Evolutionary conservation across 2,797 vertebrate genomes (phyloP), one percentile per base, ranked within the genome.

Genomic region (Lemur catta): DNA sequence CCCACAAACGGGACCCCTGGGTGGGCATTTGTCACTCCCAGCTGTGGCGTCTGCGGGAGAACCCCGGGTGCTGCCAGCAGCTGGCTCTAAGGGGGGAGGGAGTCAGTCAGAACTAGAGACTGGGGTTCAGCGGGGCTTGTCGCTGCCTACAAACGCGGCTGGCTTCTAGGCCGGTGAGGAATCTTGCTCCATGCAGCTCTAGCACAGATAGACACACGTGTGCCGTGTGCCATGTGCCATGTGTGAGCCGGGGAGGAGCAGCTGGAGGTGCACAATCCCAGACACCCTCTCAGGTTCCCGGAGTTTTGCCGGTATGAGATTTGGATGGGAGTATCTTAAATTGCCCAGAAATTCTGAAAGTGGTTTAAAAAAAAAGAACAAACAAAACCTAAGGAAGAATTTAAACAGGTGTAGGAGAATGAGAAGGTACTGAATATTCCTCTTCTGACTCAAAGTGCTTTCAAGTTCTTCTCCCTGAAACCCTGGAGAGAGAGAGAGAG

Each of bases 171-270:
- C 0, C 0, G 50, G 28, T 28, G 20, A 65, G n/a, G 55, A 41
- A 79, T 52, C 38, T 35, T 28, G 41, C 24, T 26, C 41, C n/a
- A 3, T 11, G 22, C 13, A 26, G 50, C 14, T 76, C 50, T 17
- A 52, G 33, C 6, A 14, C 41, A 59, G 48, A 52, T 33, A n/a
- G n/a, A n/a, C n/a, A n/a, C n/a, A n/a, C 38, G 38, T 38, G 43
- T 43, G 43, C 43, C 4, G 33, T 65, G 63, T 1, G n/a, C 26
- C 71, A 15, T 14, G 57, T 20, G 50, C 50, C 22, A 0, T 20
- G n/a, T 9, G 18, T 12, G 17, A 6, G n/a, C 30, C 0, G 4
- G 46, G 35, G 35, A 2, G 4, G 13, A 10, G 7, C 2, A 10
- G 4, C 18, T 4, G 41, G n/a, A 9, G 43, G 41, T 0, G 2